These are phyloP conservation scores for Platypus cylindrus DNA, from an alignment of 2,888 invertebrate genomes.

Conservation along the genomic window DNA sequence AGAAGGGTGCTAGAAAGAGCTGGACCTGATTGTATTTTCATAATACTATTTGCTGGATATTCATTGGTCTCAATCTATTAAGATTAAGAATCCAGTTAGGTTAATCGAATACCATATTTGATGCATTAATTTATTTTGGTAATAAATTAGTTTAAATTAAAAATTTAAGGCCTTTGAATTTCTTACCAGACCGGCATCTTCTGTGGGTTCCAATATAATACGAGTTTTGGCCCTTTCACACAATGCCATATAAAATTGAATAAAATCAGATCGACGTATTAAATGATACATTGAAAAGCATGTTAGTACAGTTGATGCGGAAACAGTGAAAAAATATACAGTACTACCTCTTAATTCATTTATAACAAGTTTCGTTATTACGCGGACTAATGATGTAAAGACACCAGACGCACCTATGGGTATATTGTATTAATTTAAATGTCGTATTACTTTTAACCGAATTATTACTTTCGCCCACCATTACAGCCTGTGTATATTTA, in stretches of 20 bases:
- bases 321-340: slow-evolving; percentile 73
- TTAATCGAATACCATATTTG: too few relatives aligned
- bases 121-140: too few relatives aligned
- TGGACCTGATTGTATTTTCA: slow-evolving; percentile 63
- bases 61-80: slow-evolving; percentile 50
- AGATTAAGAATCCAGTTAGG: slow-evolving; percentile 6
- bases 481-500: slow-evolving; percentile 83
- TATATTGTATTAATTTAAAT: not conserved
- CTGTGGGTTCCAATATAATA: slow-evolving; percentile 72
- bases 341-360: slow-evolving; percentile 70
- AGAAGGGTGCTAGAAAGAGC: slow-evolving; percentile 38
- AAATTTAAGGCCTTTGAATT: not conserved
- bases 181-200: slow-evolving; percentile 65
- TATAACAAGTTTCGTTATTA: slow-evolving; percentile 68
- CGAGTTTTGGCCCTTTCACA: slow-evolving; percentile 62
- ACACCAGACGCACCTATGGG: slow-evolving; percentile 71
- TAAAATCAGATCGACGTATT: slow-evolving; percentile 67
- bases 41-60: too few relatives aligned
- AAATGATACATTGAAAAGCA: slow-evolving; percentile 70
- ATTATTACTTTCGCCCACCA: slow-evolving; percentile 80
- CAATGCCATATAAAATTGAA: slow-evolving; percentile 66
- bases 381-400: slow-evolving; percentile 72
- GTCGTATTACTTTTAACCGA: not conserved
- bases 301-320: slow-evolving; percentile 59
- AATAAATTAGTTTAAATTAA: not conserved